A percentile compares a stretch with the other conserved stretches of the same genome.
These are phyloP conservation scores for Mythimna albipuncta DNA, from an alignment of 2,888 invertebrate genomes.

Conservation along the genomic window DNA sequence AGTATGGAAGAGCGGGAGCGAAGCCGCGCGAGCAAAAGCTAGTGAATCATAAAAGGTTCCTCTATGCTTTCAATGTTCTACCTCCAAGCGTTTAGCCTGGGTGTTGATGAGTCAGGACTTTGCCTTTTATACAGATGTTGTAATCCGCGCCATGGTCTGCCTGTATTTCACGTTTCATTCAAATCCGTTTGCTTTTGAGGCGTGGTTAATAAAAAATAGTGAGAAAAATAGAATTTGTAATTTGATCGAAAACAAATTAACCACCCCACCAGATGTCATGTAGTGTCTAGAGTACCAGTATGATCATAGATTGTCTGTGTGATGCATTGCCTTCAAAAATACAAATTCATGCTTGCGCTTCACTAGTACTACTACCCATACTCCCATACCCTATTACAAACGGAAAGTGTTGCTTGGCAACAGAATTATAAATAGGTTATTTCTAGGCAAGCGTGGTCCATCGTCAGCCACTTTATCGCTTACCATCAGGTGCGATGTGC, in stretches of 20 bases:
- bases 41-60: too few relatives aligned
- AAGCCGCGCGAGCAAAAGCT: too few relatives aligned
- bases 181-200: neutral
- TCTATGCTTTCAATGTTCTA: too few relatives aligned
- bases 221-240: neutral
- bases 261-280: neutral
- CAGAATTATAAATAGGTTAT: neutral
- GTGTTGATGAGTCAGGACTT: too few relatives aligned
- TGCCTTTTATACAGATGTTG: too few relatives aligned
- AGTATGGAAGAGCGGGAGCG: too few relatives aligned
- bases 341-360: neutral
- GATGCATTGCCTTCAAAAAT: neutral
- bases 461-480: too few relatives aligned
- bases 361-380: neutral
- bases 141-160: too few relatives aligned
- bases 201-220: too few relatives aligned
- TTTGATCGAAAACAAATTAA: neutral
- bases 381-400: neutral
- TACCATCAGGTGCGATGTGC: too few relatives aligned
- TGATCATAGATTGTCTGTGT: neutral
- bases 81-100: too few relatives aligned
- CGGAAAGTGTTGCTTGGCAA: neutral
- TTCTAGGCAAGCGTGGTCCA: too few relatives aligned
- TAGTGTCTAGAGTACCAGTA: neutral
- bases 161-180: neutral